These are phyloP conservation scores for Agraylea sexmaculata DNA, from an alignment of 1,140 invertebrate species.

Conservation along the genomic window DNA sequence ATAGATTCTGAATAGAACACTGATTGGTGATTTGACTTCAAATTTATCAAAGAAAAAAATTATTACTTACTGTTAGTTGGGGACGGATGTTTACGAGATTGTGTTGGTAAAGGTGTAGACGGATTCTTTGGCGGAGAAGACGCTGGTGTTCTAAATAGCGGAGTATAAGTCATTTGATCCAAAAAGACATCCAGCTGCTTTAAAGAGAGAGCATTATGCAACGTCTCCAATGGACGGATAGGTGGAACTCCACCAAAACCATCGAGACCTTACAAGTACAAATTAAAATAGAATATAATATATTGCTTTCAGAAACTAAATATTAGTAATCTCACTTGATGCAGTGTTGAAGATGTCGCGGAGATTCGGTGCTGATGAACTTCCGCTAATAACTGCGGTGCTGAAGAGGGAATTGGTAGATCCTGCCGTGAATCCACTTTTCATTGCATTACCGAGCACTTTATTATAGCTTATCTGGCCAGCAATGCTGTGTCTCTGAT, in stretches of 20 bases:
- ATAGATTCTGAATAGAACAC: background rate
- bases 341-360: conserved; percentile 64
- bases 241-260: conserved; percentile 83
- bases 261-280: conserved; percentile 51
- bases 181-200: conserved; percentile 81
- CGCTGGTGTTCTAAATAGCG: conserved; percentile 55
- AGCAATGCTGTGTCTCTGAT: conserved; percentile 85
- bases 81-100: conserved; percentile 26
- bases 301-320: too few species aligned
- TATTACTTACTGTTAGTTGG: conserved; percentile 32
- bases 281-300: too few species aligned
- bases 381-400: conserved; percentile 87
- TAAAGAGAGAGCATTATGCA: conserved; percentile 90
- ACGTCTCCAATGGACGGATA: conserved; percentile 85
- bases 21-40: too few species aligned
- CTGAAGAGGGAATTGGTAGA: conserved; percentile 76
- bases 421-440: conserved; percentile 52
- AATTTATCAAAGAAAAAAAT: too few species aligned
- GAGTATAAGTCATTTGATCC: conserved; percentile 63
- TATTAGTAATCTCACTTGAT: conserved; percentile 64
- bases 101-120: conserved; percentile 41
- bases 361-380: conserved; percentile 80
- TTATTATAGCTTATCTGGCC: conserved; percentile 87
- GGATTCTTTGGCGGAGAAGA: conserved; percentile 56
- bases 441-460: conserved; percentile 59